Base-by-base conservation (phyloP, 2,888 invertebrate species). In the Leptinotarsa peninsularis region DNA sequence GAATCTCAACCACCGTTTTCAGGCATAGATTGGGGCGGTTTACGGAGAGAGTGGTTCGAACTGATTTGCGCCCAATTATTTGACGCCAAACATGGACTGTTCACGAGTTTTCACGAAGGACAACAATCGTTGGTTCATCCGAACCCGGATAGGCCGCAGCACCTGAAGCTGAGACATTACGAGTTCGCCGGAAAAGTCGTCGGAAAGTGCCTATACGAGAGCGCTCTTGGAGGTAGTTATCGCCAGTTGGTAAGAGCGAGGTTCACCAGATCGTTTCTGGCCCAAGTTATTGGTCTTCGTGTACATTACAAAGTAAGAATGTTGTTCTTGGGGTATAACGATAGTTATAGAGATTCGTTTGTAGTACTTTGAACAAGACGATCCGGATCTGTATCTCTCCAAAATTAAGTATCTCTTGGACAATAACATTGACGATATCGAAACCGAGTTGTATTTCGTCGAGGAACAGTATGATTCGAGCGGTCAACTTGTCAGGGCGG, bases 11-110 rank as follows among this genome's bases (percentile, higher is more conserved):
- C 52, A 4, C 52, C 17, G 4, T 14, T 52, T 52, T 52, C 52
- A 95, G 96, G 96, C 67, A 93, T 98, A 83, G 97, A 98, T 89
- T 96, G 96, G 96, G 98, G 98, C 81, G 98, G 98, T 4, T 91
- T 98, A 66, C 91, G 97, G 5, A 92, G 97, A 77, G 98, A 98
- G 89, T 98, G 98, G 98, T 97, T 98, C 89, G 97, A 97, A 82
- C 88, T 96, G 80, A 92, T 97, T 80, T 97, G 97, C 89, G 94
- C 93, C 17, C 92, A 95, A 79, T 89, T 98, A 74, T 98, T 98
- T 89, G 96, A 97, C 89, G 92, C 95, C 21, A 92, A 93, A 82
- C 91, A 93, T 85, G 94, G 94, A 0, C 90, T 98, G 75, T 98
- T 98, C 89, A 92, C 92, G 81, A 93, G 95, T 78, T 96, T 97